Base-by-base conservation (phyloP, 2,113 vertebrate genomes). In the Phaethornis superciliosus region DNA sequence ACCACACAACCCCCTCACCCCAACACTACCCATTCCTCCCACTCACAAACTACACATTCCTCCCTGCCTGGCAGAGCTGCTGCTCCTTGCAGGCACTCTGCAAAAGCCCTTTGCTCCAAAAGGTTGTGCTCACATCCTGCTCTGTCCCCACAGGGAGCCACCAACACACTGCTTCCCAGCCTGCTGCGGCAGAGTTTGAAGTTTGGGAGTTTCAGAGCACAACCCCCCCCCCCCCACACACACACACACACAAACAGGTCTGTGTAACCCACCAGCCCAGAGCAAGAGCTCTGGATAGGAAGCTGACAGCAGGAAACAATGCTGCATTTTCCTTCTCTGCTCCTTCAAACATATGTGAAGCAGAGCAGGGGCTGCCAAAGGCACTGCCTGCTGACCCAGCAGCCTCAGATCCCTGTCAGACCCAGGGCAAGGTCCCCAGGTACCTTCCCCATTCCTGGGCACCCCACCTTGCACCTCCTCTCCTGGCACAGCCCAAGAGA, bases 371-470 rank as follows among this genome's bases (percentile, higher is more conserved):
- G 91, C 91, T 96, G 95, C 83, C 80, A 62, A 12, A n/a, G 81
- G 60, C 58, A 2, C 51, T 22, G 70, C 88, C 55, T 67, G 89
- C 95, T 88, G 91, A 91, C 4, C 93, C 90, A 62, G 88, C 84
- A 24, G 10, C 1, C 77, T 32, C 15, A 0, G 81, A 59, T 28
- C 92, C 2, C 3, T 9, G 64, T 16, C 80, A 21, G 49, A 40
- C 40, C 71, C 68, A 78, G 71, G 20, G 64, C 52, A 23, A 52
- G 9, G 27, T 8, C 64, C 80, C 82, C 94, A 11, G 3, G 4
- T 0, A 40, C 37, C 4, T 2, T 18, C 60, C 77, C 80, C n/a
- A 0, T 3, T 3, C 30, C 74, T 1, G 0, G 4, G 15, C 4
- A 16, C 9, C 59, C n/a, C 52, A 3, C 5, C 37, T 24, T 3